Evolutionary conservation across 2,113 vertebrate genomes (phyloP), one percentile per base, ranked within the genome.

Genomic region (Neomonachus schauinslandi): DNA sequence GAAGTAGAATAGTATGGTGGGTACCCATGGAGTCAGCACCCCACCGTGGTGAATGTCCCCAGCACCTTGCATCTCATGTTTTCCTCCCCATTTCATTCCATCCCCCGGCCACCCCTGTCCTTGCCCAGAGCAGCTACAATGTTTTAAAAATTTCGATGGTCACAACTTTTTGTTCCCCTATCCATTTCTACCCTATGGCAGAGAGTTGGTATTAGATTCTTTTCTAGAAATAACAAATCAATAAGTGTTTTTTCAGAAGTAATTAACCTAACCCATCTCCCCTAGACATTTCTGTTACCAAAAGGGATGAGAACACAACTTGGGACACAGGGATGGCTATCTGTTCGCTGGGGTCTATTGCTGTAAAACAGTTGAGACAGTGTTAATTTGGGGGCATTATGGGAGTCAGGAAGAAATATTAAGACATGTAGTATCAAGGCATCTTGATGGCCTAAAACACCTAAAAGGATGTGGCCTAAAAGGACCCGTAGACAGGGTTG

Each of bases 201-300:
- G 36, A 91, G 51, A 93, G 16, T 55, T 86, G 26, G 51, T 91
- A 61, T 77, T 76, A 87, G 80, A 89, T 39, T 77, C 0, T 67
- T 92, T 88, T 93, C 69, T 87, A 76, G 82, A 77, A 91, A 63
- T 89, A 84, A 0, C 63, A 95, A 76, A 82, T 89, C 79, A 28
- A 0, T 79, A 31, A 59, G 36, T 97, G 55, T 88, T 69, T 96
- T 46, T 46, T 95, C 26, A 26, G 76, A 98, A 93, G 31, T 81
- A 46, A 84, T 79, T 46, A 55, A 36, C 71, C 61, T 61, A 88
- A 83, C 57, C 26, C 69, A 42, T 21, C 46, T 80, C 31, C 46
- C 53, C 7, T 74, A 49, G 12, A 14, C n/a, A 16, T 71, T 61
- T 82, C 39, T 89, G 16, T 79, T 22, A 46, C 71, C 39, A 39